A percentile compares a stretch with the other conserved stretches of the same genome.
Conservation (phyloP, 2,113 vertebrate genomes). For the Corythoichthys haematopterus region DNA sequence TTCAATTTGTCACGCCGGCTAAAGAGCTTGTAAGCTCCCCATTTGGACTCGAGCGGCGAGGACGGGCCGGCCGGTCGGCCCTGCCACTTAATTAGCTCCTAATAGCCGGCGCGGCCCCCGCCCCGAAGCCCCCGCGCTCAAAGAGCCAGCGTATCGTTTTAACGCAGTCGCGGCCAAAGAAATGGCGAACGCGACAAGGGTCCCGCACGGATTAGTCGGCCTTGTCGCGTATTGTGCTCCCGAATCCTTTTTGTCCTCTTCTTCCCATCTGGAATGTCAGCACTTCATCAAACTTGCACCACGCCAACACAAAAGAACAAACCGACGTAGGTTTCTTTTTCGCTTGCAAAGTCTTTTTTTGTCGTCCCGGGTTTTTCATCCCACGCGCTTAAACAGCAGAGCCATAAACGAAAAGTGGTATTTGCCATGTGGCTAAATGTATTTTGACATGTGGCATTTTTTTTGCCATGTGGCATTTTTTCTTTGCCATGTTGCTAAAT, state of each 20-base stretch:
- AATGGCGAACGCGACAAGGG: neutral
- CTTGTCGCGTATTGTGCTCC: neutral
- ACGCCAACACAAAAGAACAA: neutral
- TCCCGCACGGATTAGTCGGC: neutral
- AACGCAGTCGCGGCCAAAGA: conserved; percentile 23
- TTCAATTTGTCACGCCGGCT: conserved; percentile 86
- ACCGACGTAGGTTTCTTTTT: neutral
- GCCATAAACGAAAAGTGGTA: no score
- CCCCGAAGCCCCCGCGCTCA: conserved; percentile 68
- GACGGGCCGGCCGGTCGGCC: conserved; percentile 81
- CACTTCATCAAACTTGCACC: neutral
- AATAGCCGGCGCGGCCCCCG: conserved; percentile 76
- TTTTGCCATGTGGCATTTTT: no score
- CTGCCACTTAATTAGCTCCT: conserved; percentile 92
- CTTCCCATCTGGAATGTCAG: neutral
- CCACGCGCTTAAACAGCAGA: no score
- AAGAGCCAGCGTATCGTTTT: conserved; percentile 1
- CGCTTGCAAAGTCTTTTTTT: no score
- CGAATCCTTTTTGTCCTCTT: neutral
- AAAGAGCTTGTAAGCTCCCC: conserved; percentile 81
- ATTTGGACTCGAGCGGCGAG: conserved; percentile 76
- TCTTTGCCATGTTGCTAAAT: no score
- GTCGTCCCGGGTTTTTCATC: no score
- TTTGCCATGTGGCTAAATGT: no score
- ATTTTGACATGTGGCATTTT: no score